These are phyloP conservation scores for Zaprionus ghesquierei DNA, from an alignment of 1,140 invertebrate species.

Conservation along the genomic window DNA sequence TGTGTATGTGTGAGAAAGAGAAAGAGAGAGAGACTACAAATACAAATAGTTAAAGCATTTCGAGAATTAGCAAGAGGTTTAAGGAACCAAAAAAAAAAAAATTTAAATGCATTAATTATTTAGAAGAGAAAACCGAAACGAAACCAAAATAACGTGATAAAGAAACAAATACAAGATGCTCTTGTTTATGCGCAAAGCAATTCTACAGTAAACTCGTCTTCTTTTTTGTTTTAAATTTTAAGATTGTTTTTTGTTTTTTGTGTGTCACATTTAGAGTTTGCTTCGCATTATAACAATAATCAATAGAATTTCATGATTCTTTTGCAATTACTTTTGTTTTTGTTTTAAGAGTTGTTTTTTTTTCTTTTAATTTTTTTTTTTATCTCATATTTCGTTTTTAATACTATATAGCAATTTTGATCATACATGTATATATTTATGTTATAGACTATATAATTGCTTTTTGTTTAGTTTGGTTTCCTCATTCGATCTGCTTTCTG, in stretches of 20 bases:
- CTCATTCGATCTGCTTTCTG: not conserved
- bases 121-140: constrained; percentile 15
- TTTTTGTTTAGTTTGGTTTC: constrained; percentile 25
- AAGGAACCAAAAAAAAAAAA: constrained; percentile 6
- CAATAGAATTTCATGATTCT: constrained; percentile 74
- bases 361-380: not conserved
- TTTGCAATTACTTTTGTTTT: constrained; percentile 68
- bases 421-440: constrained; percentile 25
- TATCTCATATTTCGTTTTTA: constrained; percentile 5
- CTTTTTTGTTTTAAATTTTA: constrained; percentile 18
- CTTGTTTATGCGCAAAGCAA: constrained; percentile 21
- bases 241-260: constrained; percentile 24
- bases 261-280: constrained; percentile 43
- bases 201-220: constrained; percentile 25
- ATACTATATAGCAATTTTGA: constrained; percentile 52
- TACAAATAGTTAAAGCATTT: constrained; percentile 35
- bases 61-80: constrained; percentile 34
- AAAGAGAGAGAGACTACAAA: constrained; percentile 25
- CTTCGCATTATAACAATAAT: constrained; percentile 82
- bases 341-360: constrained; percentile 3
- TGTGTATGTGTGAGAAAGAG: constrained; percentile 2
- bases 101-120: constrained; percentile 60
- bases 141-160: not conserved
- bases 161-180: constrained; percentile 7
- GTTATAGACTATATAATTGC: constrained; percentile 44